Conservation (phyloP, 2,113 vertebrate species). For the Proteles cristata region DNA sequence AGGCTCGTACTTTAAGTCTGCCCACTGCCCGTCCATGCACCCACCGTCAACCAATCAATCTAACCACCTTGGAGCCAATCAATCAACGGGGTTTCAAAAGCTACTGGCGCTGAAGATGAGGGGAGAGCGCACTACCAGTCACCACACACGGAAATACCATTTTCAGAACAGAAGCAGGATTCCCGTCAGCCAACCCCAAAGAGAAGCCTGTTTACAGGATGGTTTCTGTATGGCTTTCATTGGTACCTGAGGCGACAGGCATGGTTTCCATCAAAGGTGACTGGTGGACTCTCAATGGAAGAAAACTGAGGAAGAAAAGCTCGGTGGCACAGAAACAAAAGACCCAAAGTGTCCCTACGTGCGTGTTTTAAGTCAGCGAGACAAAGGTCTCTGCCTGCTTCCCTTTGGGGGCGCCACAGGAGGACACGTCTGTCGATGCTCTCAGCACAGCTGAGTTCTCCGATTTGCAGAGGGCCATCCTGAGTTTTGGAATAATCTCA, state of each 20-base stretch:
- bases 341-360: accelerated
- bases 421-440: accelerated
- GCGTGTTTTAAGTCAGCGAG: neutral
- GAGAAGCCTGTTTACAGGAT: neutral
- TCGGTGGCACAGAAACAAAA: neutral
- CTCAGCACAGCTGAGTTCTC: neutral
- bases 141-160: neutral
- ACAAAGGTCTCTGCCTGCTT: neutral
- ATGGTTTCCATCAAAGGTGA: conserved; percentile 20
- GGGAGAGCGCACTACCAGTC: neutral
- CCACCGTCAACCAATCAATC: neutral
- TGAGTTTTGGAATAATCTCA: neutral
- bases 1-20: neutral
- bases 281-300: neutral
- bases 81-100: neutral
- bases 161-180: neutral
- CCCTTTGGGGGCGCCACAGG: neutral
- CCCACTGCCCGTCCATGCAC: accelerated
- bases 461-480: neutral
- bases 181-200: neutral
- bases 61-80: neutral
- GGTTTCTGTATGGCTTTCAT: neutral
- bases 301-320: neutral
- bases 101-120: neutral
- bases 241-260: neutral